These are phyloP conservation scores for Aporrectodea caliginosa DNA, from an alignment of 1,140 invertebrate genomes.

Conservation along the genomic window DNA sequence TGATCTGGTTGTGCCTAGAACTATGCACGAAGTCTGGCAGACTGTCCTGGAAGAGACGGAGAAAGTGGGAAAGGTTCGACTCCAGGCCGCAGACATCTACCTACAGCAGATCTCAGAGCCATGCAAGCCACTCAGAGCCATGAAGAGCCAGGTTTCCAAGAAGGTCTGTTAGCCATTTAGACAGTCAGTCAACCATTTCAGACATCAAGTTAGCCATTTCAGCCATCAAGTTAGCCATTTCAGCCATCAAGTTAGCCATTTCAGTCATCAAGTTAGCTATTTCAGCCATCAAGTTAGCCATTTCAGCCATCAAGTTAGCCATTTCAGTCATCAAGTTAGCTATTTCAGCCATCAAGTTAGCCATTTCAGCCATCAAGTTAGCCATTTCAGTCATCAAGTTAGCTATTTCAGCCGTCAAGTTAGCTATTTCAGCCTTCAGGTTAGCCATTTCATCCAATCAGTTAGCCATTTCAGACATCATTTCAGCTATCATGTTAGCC, in stretches of 20 bases:
- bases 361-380: too few species aligned
- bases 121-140: conserved; percentile 74
- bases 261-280: not conserved
- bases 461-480: too few species aligned
- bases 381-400: too few species aligned
- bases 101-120: conserved; percentile 90
- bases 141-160: conserved; percentile 80
- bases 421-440: too few species aligned
- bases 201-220: not conserved
- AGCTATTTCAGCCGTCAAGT: too few species aligned
- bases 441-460: too few species aligned
- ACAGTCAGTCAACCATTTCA: not conserved
- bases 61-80: conserved; percentile 78
- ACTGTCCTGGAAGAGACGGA: conserved; percentile 92
- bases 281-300: not conserved
- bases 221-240: not conserved
- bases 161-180: conserved; percentile 63
- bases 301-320: not conserved
- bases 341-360: too few species aligned
- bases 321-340: too few species aligned
- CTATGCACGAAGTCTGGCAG: conserved; percentile 93
- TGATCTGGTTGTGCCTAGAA: too few species aligned
- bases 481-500: too few species aligned
- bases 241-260: not conserved
- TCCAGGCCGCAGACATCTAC: conserved; percentile 88